A percentile compares a stretch with the other conserved stretches of the same genome.
phyloP scores from a whole-genome alignment of 2,888 invertebrate genomes.

The Esperia sulphurella region DNA sequence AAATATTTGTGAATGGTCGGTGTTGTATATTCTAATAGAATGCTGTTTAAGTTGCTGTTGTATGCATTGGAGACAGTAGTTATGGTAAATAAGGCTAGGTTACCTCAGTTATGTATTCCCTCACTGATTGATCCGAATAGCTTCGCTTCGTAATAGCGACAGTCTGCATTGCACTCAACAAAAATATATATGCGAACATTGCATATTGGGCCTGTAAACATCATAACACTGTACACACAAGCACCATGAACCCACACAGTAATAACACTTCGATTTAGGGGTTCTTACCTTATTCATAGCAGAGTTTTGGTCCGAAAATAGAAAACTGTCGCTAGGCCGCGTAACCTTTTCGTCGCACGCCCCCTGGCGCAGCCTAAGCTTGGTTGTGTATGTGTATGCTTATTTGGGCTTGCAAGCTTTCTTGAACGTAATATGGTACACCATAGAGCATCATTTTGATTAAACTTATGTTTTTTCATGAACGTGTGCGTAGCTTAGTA shows the following conservation, averaged over 20 bases:
- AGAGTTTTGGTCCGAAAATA: slow-evolving; percentile 49
- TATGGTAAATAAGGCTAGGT: no score
- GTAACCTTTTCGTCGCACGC: slow-evolving; percentile 51
- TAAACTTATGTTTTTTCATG: no score
- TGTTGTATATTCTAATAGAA: neutral
- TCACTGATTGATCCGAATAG: slow-evolving; percentile 89
- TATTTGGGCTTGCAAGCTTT: slow-evolving; percentile 23
- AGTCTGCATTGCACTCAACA: slow-evolving; percentile 53
- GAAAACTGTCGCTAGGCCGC: slow-evolving; percentile 32
- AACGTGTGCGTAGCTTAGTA: no score
- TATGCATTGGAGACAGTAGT: neutral
- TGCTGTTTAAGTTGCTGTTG: neutral
- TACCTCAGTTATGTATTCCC: slow-evolving; percentile 91
- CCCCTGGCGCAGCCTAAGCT: slow-evolving; percentile 42
- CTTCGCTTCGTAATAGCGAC: slow-evolving; percentile 81
- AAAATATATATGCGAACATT: slow-evolving; percentile 49
- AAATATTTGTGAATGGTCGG: no score
- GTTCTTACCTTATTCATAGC: slow-evolving; percentile 67
- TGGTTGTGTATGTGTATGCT: slow-evolving; percentile 2
- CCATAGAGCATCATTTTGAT: neutral
- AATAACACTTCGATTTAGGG: slow-evolving; percentile 12
- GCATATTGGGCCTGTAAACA: slow-evolving; percentile 55
- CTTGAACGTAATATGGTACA: neutral
- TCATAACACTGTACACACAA: slow-evolving; percentile 25
- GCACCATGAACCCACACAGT: slow-evolving; percentile 20